phyloP scores from a whole-genome alignment of 2,113 vertebrate genomes.

The Aplodontia rufa region DNA sequence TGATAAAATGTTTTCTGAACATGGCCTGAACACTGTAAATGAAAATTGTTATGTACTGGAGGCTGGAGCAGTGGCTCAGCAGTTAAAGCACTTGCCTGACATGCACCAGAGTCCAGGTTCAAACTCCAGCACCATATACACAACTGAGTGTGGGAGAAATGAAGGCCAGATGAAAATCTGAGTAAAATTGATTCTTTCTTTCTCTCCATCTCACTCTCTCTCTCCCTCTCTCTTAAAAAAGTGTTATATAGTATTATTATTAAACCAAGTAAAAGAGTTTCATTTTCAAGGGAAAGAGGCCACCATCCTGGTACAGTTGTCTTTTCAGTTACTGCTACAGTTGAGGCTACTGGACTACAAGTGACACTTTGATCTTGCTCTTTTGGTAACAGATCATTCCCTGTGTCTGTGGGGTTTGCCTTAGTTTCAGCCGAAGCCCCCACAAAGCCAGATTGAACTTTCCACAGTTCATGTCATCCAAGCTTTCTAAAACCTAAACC shows the following conservation, averaged over 20 bases:
- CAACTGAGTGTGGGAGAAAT: too few relatives aligned
- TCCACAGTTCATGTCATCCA: not conserved
- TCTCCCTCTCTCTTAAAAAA: too few relatives aligned
- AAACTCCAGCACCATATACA: too few relatives aligned
- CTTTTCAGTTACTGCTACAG: not conserved
- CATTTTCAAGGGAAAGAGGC: not conserved
- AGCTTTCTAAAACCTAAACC: not conserved
- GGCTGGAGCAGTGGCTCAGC: too few relatives aligned
- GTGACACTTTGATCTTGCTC: not conserved
- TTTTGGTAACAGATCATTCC: not conserved
- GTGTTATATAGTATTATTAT: not conserved
- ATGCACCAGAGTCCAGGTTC: too few relatives aligned
- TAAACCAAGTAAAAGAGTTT: not conserved
- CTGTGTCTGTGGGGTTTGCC: not conserved
- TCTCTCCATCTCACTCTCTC: too few relatives aligned
- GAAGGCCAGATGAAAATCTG: too few relatives aligned
- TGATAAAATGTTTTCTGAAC: not conserved
- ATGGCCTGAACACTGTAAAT: not conserved
- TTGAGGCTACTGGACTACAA: not conserved
- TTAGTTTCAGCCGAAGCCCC: not conserved
- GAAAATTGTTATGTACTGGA: too few relatives aligned
- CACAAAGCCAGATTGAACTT: not conserved
- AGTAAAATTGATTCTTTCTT: too few relatives aligned
- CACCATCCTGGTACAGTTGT: not conserved
- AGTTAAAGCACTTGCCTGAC: too few relatives aligned